Evolutionary conservation across 2,797 vertebrate species (phyloP), one percentile per base, ranked within the genome.

Genomic region (Anguilla pacifica): DNA sequence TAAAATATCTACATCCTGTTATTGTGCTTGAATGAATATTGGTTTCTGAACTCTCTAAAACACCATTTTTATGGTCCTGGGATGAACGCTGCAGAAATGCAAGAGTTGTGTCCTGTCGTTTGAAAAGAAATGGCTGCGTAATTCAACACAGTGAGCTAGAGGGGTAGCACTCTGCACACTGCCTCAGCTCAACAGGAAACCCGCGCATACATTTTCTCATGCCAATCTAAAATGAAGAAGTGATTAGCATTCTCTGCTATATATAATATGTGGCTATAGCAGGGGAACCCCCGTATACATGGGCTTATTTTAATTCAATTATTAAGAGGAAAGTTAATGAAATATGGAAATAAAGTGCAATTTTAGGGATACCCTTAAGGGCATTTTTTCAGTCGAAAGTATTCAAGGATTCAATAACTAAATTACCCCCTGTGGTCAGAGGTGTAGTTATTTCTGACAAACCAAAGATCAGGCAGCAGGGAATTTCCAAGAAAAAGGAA

Each of bases 161-260:
- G 77, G 49, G 86, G 59, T 77, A 17, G 35, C 51, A 64, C 51
- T 39, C 31, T 51, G 13, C 49, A 83, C 22, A 49, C 83, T 11
- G 67, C 86, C 57, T 77, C 49, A 39, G 86, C 74, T 89, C 28
- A 89, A 85, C 89, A 84, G 81, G 87, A 90, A 89, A 85, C 28
- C 72, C 19, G 22, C 22, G 7, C 79, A 88, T 86, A 87, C 74
- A 85, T 89, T 89, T 91, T 88, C 86, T 83, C 35, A 85, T 51
- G 81, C n/a, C 31, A 43, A 11, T 87, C 61, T 59, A 31, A 43
- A 88, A 46, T 70, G 59, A 77, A 84, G 6, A 74, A 70, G 59
- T 15, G 51, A 64, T 83, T 13, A 25, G 49, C 39, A 83, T 85
- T 83, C 86, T 55, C 55, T 59, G 85, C 84, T 67, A 64, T 61